Percentiles rank a stretch among this genome's conserved stretches.
Evolutionary conservation across 2,797 vertebrate species (phyloP).

Genomic region (Pygocentrus nattereri): DNA sequence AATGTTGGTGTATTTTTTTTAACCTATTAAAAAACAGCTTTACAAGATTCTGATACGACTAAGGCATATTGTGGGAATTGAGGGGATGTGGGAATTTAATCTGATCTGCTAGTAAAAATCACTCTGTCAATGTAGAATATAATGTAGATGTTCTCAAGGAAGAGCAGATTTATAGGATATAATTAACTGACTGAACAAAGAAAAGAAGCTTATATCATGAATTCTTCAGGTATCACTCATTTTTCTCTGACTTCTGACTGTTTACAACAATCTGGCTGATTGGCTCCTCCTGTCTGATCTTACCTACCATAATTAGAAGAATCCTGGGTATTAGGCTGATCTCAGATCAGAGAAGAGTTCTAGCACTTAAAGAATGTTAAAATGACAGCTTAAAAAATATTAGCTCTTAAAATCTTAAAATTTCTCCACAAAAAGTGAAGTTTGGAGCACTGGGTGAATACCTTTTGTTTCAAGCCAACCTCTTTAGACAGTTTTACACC

Average conservation of each 20-base stretch:
- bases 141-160: background rate
- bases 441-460: slow-evolving; percentile 1
- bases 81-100: background rate
- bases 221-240: slow-evolving; percentile 44
- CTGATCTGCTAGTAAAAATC: background rate
- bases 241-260: slow-evolving; percentile 26
- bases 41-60: too few species aligned
- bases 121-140: background rate
- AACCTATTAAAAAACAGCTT: too few species aligned
- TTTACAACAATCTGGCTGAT: slow-evolving; percentile 11
- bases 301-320: slow-evolving; percentile 32
- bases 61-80: too few species aligned
- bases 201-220: slow-evolving; percentile 36
- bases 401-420: too few species aligned
- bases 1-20: too few species aligned
- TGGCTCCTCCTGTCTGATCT: slow-evolving; percentile 25
- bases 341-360: slow-evolving; percentile 33
- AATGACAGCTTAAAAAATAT: slow-evolving; percentile 23
- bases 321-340: slow-evolving; percentile 4
- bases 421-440: background rate
- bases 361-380: background rate
- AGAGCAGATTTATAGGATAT: slow-evolving; percentile 34
- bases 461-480: background rate
- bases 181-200: slow-evolving; percentile 36
- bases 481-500: slow-evolving; percentile 22